Percentiles rank a stretch among this genome's conserved stretches.
These are phyloP conservation scores for Drosophila infuscata DNA, from an alignment of 2,888 invertebrate genomes.

Conservation along the genomic window DNA sequence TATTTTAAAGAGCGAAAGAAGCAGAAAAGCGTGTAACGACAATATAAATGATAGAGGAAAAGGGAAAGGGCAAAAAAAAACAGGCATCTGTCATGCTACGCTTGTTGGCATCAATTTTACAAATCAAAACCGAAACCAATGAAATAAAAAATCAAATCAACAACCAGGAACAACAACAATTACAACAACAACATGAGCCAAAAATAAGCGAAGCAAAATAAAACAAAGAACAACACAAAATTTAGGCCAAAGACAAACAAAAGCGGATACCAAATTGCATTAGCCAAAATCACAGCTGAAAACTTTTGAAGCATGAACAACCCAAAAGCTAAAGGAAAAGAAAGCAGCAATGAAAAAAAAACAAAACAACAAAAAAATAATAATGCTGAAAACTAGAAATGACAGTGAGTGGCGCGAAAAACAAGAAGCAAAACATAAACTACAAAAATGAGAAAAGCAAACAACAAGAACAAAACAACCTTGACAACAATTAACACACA, in stretches of 20 bases:
- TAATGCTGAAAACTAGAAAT: background rate
- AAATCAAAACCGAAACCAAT: slow-evolving; percentile 26
- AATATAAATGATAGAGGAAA: background rate
- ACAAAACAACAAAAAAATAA: slow-evolving; percentile 23
- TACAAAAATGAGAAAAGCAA: slow-evolving; percentile 16
- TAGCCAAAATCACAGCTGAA: slow-evolving; percentile 74
- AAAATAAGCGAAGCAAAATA: slow-evolving; percentile 16
- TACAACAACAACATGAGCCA: slow-evolving; percentile 6
- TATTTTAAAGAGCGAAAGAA: background rate
- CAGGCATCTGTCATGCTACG: slow-evolving; percentile 6
- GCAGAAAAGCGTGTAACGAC: background rate
- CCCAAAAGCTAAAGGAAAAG: slow-evolving; percentile 26
- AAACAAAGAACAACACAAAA: slow-evolving; percentile 30
- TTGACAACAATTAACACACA: slow-evolving; percentile 76
- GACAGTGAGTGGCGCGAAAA: background rate
- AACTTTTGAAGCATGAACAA: slow-evolving; percentile 72
- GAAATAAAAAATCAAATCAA: slow-evolving; percentile 50
- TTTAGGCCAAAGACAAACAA: slow-evolving; percentile 77
- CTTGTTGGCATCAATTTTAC: slow-evolving; percentile 27
- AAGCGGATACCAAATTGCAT: slow-evolving; percentile 74
- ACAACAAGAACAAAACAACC: slow-evolving; percentile 57
- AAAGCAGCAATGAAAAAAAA: slow-evolving; percentile 25
- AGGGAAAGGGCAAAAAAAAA: background rate
- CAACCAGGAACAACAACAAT: slow-evolving; percentile 9
- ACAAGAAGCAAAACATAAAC: slow-evolving; percentile 4